Evolutionary conservation across 2,113 vertebrate species (phyloP).

Genomic region (Cryptotis parvus): DNA sequence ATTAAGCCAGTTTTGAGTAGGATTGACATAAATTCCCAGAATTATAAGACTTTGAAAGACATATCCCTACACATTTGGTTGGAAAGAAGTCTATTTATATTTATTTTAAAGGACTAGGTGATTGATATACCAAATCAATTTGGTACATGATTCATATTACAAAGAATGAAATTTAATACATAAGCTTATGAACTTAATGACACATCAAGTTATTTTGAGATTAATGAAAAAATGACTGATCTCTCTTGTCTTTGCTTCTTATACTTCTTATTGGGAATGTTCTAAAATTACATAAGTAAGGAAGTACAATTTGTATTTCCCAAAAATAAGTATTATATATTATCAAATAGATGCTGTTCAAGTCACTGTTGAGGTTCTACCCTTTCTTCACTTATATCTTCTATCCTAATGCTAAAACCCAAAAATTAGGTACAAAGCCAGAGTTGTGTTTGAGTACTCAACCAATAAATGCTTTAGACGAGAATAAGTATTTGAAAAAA

Average conservation of each 20-base stretch:
- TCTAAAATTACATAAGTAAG: neutral
- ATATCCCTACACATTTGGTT: neutral
- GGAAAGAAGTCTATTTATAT: neutral
- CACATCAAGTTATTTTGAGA: neutral
- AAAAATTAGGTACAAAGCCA: neutral
- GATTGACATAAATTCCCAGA: neutral
- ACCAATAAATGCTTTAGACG: no score
- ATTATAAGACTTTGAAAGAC: neutral
- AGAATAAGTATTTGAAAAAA: neutral
- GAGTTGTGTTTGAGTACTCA: no score
- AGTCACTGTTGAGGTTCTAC: neutral
- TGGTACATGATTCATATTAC: neutral
- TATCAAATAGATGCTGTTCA: neutral
- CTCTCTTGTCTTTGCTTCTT: neutral
- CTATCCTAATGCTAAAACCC: neutral
- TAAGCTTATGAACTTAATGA: neutral
- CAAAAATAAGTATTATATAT: neutral
- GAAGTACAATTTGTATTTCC: constrained; percentile 7
- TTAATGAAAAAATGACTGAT: neutral
- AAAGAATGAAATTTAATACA: constrained; percentile 1
- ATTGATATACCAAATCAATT: no score
- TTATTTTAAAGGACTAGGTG: neutral
- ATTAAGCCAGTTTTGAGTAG: neutral
- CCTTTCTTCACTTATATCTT: neutral
- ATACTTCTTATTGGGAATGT: neutral